Base-by-base conservation (phyloP, 2,797 vertebrate species). In the Sandelia bainsii region DNA sequence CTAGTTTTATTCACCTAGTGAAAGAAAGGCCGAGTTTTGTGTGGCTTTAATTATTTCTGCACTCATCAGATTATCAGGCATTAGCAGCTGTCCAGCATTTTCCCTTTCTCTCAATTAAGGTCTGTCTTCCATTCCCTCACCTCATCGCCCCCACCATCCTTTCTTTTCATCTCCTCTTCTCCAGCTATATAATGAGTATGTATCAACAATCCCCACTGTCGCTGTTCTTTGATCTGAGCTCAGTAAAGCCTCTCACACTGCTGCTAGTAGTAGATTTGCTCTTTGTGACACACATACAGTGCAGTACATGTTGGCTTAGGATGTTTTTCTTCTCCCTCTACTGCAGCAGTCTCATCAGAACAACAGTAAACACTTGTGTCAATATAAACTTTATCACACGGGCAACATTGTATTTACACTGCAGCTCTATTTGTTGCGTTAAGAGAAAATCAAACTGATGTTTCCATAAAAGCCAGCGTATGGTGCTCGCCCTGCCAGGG, bases 201-300 rank as follows among this genome's bases (percentile, higher is more conserved):
- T 45, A 60, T 80, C 46, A 71, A 22, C 49, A 50, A 12, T 72
- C 72, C 59, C 62, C 48, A 12, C 58, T 32, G 51, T 51, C 52
- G 64, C 53, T 8, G 13, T 58, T 64, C 77, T 84, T 84, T 82
- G 80, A 87, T 87, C 75, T 62, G 57, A 73, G 61, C 48, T 25
- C 37, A 60, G 9, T 34, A 42, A 72, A 79, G 75, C 56, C 67
- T 53, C 60, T 60, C 58, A 22, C 57, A 22, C 54, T 19, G 68
- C 62, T n/a, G 56, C 57, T 69, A 48, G 75, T 22, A 20, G 8
- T 60, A 39, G 11, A 66, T 76, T 62, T 56, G 27, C 42, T 32
- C 8, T 40, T 67, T 69, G 58, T 42, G 14, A 70, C 32, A 72
- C 45, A 51, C 27, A 42, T 0, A 29, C 5, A 67, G 14, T 37